Evolutionary conservation across 1,140 invertebrate species (phyloP), one percentile per base, ranked within the genome.

Genomic region (Danaus melanippus): DNA sequence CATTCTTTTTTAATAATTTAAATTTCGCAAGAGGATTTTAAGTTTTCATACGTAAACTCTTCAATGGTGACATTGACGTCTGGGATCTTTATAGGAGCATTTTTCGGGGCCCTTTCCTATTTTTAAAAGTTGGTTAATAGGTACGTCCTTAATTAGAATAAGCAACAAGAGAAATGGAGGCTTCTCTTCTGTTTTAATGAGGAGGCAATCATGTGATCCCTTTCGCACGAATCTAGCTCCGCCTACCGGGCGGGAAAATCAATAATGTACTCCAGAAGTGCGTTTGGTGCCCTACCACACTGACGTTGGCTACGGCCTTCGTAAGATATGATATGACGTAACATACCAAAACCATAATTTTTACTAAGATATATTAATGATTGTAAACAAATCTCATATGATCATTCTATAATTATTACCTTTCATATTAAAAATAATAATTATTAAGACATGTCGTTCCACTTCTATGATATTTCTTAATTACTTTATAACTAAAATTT

Each of bases 121-220:
- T 84, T 86, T 77, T 80, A 85, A 86, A 81, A 86, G 83, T 81
- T 81, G 74, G 72, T 80, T 82, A 86, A 84, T 84, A 75, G 79
- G 79, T 79, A 81, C 83, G 78, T 86, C 80, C 80, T 86, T 86
- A 84, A 86, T 86, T 84, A 81, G 75, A 84, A 83, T 71, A 67
- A 65, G 74, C 74, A 74, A 72, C 50, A 79, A 75, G 76, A 68
- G 69, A 83, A 84, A 74, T 76, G 59, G 67, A 78, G 69, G 74
- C 67, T 86, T 76, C 70, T 83, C 72, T 80, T 86, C 78, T 80
- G 71, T 74, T 84, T 83, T 81, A 79, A 83, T 81, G 76, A 84
- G 71, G 70, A 66, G 76, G 71, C 74, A 69, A 86, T 83, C 70
- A 75, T 62, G 76, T 77, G 75, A 77, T 86, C 80, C 73, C 83